A percentile compares a stretch with the other conserved stretches of the same genome.
These are phyloP conservation scores for Podocnemis expansa DNA, from an alignment of 2,113 vertebrate species.

Conservation along the genomic window DNA sequence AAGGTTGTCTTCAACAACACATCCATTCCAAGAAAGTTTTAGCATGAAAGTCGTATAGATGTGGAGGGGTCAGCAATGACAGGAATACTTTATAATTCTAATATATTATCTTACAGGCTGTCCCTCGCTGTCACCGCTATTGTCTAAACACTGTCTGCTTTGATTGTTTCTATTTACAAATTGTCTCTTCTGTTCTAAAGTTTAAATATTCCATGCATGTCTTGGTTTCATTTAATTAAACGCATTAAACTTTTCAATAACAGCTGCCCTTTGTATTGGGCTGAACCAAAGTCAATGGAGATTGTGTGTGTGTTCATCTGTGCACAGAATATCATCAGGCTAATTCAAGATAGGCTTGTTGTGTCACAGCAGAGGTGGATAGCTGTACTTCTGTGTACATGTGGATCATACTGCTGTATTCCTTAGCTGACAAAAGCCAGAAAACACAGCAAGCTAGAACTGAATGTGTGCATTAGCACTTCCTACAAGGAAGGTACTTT, in stretches of 20 bases:
- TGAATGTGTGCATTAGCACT: fast-evolving
- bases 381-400: background rate
- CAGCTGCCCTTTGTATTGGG: background rate
- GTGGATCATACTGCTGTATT: background rate
- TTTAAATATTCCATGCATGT: conserved; percentile 30
- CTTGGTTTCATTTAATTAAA: conserved; percentile 37
- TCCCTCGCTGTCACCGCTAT: background rate
- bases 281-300: background rate
- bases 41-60: background rate
- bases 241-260: conserved; percentile 14
- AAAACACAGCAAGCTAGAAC: background rate
- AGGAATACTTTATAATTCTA: conserved; percentile 5
- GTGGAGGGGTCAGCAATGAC: background rate
- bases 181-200: background rate
- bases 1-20: conserved; percentile 12
- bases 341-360: fast-evolving
- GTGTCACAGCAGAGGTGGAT: fast-evolving
- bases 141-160: conserved; percentile 12
- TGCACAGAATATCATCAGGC: background rate
- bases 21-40: background rate
- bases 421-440: background rate
- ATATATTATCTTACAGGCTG: background rate
- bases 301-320: background rate
- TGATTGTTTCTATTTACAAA: conserved; percentile 50
- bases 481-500: fast-evolving